Evolutionary conservation across 2,113 vertebrate species (phyloP).

Genomic region (Pica pica): DNA sequence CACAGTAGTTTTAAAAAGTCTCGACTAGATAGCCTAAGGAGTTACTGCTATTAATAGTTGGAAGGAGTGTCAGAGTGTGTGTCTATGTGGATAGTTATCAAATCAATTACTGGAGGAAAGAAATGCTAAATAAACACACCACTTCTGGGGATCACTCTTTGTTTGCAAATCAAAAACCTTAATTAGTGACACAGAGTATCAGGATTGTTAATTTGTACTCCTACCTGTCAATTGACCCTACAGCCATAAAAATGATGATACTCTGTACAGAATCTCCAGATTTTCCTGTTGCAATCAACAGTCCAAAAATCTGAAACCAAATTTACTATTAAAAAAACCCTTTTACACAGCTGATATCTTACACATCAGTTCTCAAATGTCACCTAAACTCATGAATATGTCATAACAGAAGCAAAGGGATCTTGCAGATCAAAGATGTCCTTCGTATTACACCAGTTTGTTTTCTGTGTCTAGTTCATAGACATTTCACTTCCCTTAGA

Average conservation of each 20-base stretch:
- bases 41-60: background rate
- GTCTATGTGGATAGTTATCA: background rate
- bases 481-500: background rate
- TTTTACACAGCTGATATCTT: background rate
- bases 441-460: background rate
- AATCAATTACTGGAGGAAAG: background rate
- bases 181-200: background rate
- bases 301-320: background rate
- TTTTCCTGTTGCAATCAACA: background rate
- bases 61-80: background rate
- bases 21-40: background rate
- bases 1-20: background rate
- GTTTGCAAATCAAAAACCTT: background rate
- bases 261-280: background rate
- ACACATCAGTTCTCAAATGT: background rate
- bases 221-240: background rate
- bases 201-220: background rate
- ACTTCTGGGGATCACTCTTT: background rate
- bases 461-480: background rate
- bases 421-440: background rate
- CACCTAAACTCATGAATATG: background rate
- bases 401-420: background rate
- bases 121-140: background rate
- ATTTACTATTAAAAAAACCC: background rate
- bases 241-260: background rate